Base-by-base conservation (phyloP, 2,888 invertebrate genomes). In the Cepaea hortensis region DNA sequence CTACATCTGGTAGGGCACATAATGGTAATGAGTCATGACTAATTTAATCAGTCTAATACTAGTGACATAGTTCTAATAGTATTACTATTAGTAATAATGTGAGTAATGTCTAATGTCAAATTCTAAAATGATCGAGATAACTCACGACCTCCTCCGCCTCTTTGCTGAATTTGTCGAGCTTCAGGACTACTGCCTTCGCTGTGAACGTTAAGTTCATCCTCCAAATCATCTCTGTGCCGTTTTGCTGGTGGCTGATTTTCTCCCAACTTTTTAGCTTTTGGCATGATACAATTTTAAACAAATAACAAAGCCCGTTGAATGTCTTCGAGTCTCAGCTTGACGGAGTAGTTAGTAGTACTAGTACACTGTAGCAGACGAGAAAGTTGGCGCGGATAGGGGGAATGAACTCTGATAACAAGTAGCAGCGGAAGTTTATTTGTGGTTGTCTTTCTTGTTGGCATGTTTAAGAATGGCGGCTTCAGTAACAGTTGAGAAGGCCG, bases 391-490 rank as follows among this genome's bases (percentile, higher is more conserved):
- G 4, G n/a, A 9, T n/a, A 46, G 62, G 3, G 79, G 79, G 62
- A 62, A 62, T 13, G 35, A 35, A 79, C 79, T 79, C 79, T 61
- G 9, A 48, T 1, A 23, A 55, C 11, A 6, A 46, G n/a, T 61
- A 3, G 55, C 35, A 3, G 13, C 75, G 83, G 83, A 75, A 75
- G 70, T 50, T 3, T 3, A 3, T 18, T 5, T 35, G 23, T 23
- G 20, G 13, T 84, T 84, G 15, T 84, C 84, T 15, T 35, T 68
- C 84, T 76, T 84, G 76, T 84, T 76, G 76, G 76, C 35, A 23
- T 91, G 92, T 91, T 91, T 91, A 89, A 89, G 91, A 87, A 93
- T 93, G 93, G 93, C 92, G 88, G 88, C 91, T 62, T 72, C 91
- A 48, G 89, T 92, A 84, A 92, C 93, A 85, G 89, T 89, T 61